A percentile compares a stretch with the other conserved stretches of the same genome.
Conservation (phyloP, 2,797 vertebrate species). For the Pangasius krempfi region DNA sequence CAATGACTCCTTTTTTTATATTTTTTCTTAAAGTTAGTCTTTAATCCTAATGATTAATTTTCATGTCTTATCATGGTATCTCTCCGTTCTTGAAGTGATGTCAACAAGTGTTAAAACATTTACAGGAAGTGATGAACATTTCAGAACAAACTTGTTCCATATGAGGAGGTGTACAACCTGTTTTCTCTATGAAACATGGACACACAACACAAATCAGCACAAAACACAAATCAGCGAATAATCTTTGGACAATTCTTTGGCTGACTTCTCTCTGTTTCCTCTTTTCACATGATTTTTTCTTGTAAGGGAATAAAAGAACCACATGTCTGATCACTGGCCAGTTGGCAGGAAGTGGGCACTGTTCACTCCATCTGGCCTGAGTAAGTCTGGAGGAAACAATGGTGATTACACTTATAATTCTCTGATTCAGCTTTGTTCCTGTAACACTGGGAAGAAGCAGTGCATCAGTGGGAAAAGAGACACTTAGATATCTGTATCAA, state of each 20-base stretch:
- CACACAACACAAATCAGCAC: background rate
- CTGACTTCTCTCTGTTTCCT: constrained; percentile 11
- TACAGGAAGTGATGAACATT: background rate
- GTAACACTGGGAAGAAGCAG: background rate
- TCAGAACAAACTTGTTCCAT: background rate
- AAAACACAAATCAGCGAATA: constrained; percentile 8
- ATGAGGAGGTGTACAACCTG: constrained; percentile 30
- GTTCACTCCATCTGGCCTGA: constrained; percentile 26
- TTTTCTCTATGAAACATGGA: constrained; percentile 19
- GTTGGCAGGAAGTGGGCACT: constrained; percentile 15
- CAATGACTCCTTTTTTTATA: background rate
- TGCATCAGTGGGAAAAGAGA: background rate
- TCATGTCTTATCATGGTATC: background rate
- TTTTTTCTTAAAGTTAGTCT: background rate
- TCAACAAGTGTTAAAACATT: background rate
- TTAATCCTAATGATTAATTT: background rate
- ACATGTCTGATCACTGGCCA: constrained; percentile 36
- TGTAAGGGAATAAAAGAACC: background rate
- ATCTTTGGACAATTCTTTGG: constrained; percentile 31
- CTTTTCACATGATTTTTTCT: constrained; percentile 12
- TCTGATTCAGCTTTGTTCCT: background rate
- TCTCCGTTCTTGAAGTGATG: background rate
- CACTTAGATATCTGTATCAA: background rate
- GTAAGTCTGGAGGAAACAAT: background rate
- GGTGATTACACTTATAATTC: constrained; percentile 17